Base-by-base conservation (phyloP, 1,140 invertebrate genomes). In the Drosophila burlai region DNA sequence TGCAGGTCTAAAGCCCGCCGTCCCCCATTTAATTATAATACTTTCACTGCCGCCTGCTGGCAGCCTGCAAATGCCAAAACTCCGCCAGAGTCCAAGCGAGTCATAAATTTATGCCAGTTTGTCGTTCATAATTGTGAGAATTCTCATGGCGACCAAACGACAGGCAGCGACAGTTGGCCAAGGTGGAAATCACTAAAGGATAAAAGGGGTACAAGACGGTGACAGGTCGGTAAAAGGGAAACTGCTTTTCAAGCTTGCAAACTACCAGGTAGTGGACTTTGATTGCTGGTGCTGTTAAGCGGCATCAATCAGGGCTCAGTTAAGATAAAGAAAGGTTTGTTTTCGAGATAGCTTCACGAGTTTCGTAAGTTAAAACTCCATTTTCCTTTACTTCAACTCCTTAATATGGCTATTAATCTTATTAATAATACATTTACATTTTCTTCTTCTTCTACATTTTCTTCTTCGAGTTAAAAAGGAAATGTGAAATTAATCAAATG, bases 1-100 rank as follows among this genome's bases (percentile, higher is more conserved):
- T 65, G 62, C 81, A 72, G 85, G 58, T 81, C 66, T 59, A 55
- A 57, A 40, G 50, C 50, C 45, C 71, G 59, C 59, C 71, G 67
- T 76, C 43, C 50, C 26, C 50, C 66, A 77, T 81, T 85, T 72
- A 81, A 91, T 89, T 89, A 90, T 81, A 85, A 85, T 85, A 89
- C 84, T 89, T 89, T 89, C 84, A 89, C 84, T 89, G 72, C 59
- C 80, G 73, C 59, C 83, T 78, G 59, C 58, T 80, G 60, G 54
- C 49, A 13, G 49, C 26, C 60, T 57, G 58, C 57, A 71, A 83
- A 80, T 77, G 55, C 62, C 81, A 58, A 71, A 60, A 60, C 38
- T 47, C 47, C 40, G 16, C 50, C 43, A 42, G 67, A 16, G 46
- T 49, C 24, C 24, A 49, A 8, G 46, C 24, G 26, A 49, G 46